These are phyloP conservation scores for Molossus alvarezi DNA, from an alignment of 2,797 vertebrate genomes.

Conservation along the genomic window DNA sequence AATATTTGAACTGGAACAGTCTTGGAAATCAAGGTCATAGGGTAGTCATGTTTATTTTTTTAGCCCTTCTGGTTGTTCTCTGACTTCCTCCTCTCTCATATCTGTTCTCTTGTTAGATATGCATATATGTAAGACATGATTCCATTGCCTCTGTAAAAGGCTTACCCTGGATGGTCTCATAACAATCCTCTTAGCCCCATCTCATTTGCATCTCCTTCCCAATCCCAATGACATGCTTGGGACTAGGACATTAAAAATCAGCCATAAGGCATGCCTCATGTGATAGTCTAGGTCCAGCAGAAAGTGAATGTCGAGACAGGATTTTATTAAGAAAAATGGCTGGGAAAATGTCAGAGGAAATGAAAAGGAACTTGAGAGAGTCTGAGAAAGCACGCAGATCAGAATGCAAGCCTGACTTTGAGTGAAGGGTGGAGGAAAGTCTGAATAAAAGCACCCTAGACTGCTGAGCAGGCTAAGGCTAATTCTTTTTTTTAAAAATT, in stretches of 20 bases:
- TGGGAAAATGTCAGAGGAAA: neutral
- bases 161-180: neutral
- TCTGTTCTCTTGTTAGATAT: neutral
- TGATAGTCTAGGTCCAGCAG: neutral
- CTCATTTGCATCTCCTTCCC: neutral
- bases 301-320: slow-evolving; percentile 7
- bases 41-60: neutral
- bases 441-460: neutral
- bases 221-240: neutral
- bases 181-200: neutral
- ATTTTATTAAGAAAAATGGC: slow-evolving; percentile 29
- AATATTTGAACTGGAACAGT: slow-evolving; percentile 56
- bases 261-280: neutral
- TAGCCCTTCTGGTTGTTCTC: slow-evolving; percentile 1
- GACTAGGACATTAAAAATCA: neutral
- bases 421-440: slow-evolving; percentile 45
- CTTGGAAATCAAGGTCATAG: neutral
- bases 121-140: neutral
- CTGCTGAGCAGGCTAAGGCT: neutral
- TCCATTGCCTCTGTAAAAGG: neutral
- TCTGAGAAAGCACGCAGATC: neutral
- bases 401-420: neutral
- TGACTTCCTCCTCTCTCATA: neutral
- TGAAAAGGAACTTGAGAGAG: neutral
- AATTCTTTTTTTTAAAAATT: neutral